Percentiles rank a stretch among this genome's conserved stretches.
Evolutionary conservation across 2,888 invertebrate species (phyloP).

Genomic region (Zeuzera pyrina): DNA sequence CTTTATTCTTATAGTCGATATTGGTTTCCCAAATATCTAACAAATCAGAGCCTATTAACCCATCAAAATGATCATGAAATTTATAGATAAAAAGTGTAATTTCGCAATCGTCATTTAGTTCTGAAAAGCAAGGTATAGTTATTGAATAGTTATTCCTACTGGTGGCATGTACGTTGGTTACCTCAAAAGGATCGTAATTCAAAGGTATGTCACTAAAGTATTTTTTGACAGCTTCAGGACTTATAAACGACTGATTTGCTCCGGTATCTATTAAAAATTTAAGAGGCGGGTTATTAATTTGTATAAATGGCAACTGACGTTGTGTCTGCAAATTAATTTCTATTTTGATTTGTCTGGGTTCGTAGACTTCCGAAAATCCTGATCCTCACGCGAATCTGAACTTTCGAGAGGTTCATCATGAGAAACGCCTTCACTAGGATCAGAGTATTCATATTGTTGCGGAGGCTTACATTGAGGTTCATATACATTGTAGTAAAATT

Average conservation of each 20-base stretch:
- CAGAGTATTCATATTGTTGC: no score
- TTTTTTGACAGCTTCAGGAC: conserved; percentile 14
- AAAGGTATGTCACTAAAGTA: conserved; percentile 3
- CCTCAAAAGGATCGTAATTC: conserved; percentile 14
- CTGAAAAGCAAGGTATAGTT: conserved; percentile 16
- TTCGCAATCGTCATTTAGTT: conserved; percentile 10
- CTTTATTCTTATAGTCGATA: conserved; percentile 17
- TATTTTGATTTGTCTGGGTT: conserved; percentile 15
- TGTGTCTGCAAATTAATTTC: conserved; percentile 18
- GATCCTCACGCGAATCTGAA: no score
- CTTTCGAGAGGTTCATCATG: no score
- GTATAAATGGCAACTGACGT: conserved; percentile 16
- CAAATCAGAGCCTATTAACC: conserved; percentile 20
- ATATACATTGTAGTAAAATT: not conserved
- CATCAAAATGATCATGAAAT: conserved; percentile 24
- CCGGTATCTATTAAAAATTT: conserved; percentile 20
- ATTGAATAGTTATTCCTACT: conserved; percentile 19
- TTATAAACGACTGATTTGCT: conserved; percentile 20
- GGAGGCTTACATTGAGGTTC: no score
- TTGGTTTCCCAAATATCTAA: conserved; percentile 15
- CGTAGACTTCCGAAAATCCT: conserved; percentile 15
- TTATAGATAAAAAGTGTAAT: conserved; percentile 19
- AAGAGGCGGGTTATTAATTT: conserved; percentile 16
- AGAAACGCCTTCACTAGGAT: no score
- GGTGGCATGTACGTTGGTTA: conserved; percentile 16